Evolutionary conservation across 2,113 vertebrate genomes (phyloP).

Genomic region (Nesogale talazaci): DNA sequence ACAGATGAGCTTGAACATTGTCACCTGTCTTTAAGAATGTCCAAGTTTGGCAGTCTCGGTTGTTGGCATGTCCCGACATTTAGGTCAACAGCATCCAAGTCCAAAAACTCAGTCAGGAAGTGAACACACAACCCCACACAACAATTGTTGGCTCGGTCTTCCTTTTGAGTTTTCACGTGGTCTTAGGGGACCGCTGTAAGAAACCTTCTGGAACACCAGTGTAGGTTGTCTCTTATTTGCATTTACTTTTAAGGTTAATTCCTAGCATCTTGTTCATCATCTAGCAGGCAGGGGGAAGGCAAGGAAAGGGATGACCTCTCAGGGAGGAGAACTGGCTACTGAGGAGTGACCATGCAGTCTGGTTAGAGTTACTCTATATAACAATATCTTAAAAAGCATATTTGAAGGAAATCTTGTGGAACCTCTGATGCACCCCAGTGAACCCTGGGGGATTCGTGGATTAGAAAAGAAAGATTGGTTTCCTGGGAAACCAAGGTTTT

Average conservation of each 20-base stretch:
- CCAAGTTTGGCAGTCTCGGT: no score
- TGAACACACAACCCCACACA: slow-evolving; percentile 32
- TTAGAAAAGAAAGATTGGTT: neutral
- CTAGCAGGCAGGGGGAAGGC: neutral
- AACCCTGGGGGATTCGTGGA: neutral
- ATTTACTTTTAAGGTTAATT: slow-evolving; percentile 43
- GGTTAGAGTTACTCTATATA: neutral
- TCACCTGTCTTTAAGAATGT: neutral
- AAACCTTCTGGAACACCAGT: neutral
- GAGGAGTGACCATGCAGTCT: neutral
- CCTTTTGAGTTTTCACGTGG: slow-evolving; percentile 33
- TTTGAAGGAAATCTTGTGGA: neutral
- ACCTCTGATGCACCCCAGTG: neutral
- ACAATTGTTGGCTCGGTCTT: slow-evolving; percentile 8
- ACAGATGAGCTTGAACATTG: no score
- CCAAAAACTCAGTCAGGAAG: neutral
- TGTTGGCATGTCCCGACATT: neutral
- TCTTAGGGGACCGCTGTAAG: slow-evolving; percentile 17
- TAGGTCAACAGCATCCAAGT: neutral
- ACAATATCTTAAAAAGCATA: neutral
- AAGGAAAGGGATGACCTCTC: neutral
- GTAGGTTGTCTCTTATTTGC: slow-evolving; percentile 24
- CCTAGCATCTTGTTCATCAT: neutral
- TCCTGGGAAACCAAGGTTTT: slow-evolving; percentile 20
- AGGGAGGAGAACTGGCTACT: slow-evolving; percentile 15